These are phyloP conservation scores for Centropyge bicolor DNA, from an alignment of 2,797 vertebrate genomes.

Conservation along the genomic window DNA sequence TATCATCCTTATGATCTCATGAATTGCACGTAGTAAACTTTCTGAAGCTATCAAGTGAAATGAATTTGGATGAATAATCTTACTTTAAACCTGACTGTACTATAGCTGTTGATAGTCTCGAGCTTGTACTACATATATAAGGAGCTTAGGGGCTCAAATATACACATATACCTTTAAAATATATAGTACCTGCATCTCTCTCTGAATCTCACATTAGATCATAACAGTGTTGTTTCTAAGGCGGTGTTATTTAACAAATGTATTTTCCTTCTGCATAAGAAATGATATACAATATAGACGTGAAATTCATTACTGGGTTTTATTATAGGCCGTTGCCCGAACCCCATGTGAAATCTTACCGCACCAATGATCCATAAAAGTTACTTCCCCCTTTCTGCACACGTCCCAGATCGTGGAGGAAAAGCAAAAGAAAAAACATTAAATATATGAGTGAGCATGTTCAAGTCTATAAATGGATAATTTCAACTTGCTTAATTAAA, in stretches of 20 bases:
- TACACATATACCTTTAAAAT: background rate
- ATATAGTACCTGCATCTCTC: background rate
- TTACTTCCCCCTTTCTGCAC: conserved; percentile 15
- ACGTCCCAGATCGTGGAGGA: background rate
- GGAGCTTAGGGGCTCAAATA: background rate
- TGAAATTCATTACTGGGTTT: conserved; percentile 10
- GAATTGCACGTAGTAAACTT: background rate
- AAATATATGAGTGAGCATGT: background rate
- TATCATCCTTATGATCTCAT: background rate
- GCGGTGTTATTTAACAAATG: background rate
- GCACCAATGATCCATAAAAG: conserved; percentile 12
- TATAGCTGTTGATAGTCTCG: background rate
- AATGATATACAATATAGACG: background rate
- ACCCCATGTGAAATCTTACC: conserved; percentile 14
- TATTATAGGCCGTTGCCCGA: conserved; percentile 5
- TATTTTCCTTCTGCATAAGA: background rate
- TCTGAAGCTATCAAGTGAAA: conserved; percentile 7
- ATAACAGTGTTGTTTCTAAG: conserved; percentile 1
- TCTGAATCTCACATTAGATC: background rate
- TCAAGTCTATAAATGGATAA: background rate
- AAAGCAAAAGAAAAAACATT: conserved; percentile 1
- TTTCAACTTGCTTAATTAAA: conserved; percentile 10
- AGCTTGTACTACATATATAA: background rate
- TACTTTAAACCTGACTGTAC: background rate
- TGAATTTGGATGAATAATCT: background rate